Conservation (phyloP, 1,140 invertebrate genomes). For the Lithobius niger region DNA sequence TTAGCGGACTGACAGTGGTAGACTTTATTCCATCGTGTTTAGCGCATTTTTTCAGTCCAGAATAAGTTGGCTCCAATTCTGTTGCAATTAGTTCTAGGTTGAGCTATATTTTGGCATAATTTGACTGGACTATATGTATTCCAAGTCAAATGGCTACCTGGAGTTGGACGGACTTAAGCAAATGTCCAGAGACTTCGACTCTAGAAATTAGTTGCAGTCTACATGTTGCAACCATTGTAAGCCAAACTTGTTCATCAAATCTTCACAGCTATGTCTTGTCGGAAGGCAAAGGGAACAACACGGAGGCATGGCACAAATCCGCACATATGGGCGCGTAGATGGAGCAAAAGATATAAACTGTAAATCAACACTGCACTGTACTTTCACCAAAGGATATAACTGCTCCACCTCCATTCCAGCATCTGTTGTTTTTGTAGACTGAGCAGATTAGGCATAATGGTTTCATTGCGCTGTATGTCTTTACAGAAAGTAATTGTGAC, state of each 20-base stretch:
- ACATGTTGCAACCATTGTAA: too few species aligned
- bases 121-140: too few species aligned
- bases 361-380: slow-evolving; percentile 84
- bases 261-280: slow-evolving; percentile 76
- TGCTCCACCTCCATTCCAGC: slow-evolving; percentile 86
- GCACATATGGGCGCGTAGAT: slow-evolving; percentile 82
- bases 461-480: slow-evolving; percentile 86
- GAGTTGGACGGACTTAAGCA: too few species aligned
- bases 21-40: too few species aligned
- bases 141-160: too few species aligned
- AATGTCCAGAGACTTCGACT: too few species aligned
- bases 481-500: slow-evolving; percentile 86
- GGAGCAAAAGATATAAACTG: slow-evolving; percentile 89
- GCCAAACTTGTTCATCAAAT: slow-evolving; percentile 81
- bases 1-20: too few species aligned
- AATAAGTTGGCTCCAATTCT: too few species aligned
- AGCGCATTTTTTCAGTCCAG: too few species aligned
- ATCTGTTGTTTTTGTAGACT: slow-evolving; percentile 85
- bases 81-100: too few species aligned
- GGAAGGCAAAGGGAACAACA: slow-evolving; percentile 82
- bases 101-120: too few species aligned
- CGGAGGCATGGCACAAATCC: slow-evolving; percentile 78
- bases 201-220: too few species aligned
- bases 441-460: slow-evolving; percentile 89
- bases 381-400: slow-evolving; percentile 89